A percentile compares a stretch with the other conserved stretches of the same genome.
These are phyloP conservation scores for Squalus acanthias DNA, from an alignment of 2,797 vertebrate species.

Conservation along the genomic window DNA sequence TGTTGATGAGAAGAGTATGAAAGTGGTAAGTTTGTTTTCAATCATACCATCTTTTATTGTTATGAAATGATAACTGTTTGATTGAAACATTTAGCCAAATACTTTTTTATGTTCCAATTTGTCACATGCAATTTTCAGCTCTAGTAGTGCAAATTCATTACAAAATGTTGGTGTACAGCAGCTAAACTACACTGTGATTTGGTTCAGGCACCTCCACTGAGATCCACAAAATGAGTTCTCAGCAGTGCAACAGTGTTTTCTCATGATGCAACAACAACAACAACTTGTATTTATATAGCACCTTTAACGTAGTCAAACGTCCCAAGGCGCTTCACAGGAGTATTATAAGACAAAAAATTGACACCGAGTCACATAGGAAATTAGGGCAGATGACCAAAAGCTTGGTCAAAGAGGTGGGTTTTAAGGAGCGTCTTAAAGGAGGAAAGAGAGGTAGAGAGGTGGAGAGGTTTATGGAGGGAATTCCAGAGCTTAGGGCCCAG, in stretches of 20 bases:
- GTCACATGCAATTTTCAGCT: neutral
- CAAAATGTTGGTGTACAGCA: neutral
- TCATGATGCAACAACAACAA: neutral
- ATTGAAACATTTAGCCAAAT: neutral
- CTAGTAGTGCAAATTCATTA: neutral
- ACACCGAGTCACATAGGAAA: too few relatives aligned
- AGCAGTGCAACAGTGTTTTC: neutral
- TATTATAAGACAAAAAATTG: too few relatives aligned
- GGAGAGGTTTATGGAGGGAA: too few relatives aligned
- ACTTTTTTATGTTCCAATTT: neutral
- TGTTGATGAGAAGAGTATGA: slow-evolving; percentile 8
- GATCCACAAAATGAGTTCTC: neutral
- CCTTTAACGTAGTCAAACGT: too few relatives aligned
- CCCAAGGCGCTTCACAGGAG: too few relatives aligned
- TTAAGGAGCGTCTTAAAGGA: too few relatives aligned
- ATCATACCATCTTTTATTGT: neutral
- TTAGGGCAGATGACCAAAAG: too few relatives aligned
- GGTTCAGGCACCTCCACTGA: neutral
- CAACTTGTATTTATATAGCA: too few relatives aligned
- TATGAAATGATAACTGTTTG: neutral
- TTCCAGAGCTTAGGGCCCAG: too few relatives aligned
- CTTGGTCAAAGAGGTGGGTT: too few relatives aligned
- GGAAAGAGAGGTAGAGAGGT: too few relatives aligned
- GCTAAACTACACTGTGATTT: neutral
- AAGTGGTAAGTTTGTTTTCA: neutral